Conservation (phyloP, 2,888 invertebrate genomes). For the Metellina segmentata region DNA sequence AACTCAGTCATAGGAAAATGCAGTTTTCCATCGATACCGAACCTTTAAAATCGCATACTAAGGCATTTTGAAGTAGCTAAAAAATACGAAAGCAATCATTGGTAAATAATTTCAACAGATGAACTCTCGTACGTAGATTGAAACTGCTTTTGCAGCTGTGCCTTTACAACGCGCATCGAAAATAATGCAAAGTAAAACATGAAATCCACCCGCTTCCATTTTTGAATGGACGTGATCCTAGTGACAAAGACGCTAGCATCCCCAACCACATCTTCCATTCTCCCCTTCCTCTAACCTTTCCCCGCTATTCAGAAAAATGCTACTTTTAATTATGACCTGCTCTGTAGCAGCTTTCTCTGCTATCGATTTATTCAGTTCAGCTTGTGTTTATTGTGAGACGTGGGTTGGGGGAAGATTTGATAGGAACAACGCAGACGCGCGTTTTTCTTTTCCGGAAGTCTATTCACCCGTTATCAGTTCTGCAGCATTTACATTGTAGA, state of each 20-base stretch:
- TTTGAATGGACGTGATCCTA: neutral
- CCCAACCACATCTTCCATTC: neutral
- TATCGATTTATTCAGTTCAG: neutral
- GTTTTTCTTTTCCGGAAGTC: neutral
- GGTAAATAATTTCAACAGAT: too few relatives aligned
- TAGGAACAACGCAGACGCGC: too few relatives aligned
- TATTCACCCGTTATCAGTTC: neutral
- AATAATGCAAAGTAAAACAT: too few relatives aligned
- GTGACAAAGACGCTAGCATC: neutral
- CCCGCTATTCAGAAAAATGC: neutral
- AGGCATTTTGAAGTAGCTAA: too few relatives aligned
- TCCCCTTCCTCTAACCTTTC: neutral
- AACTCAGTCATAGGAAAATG: too few relatives aligned
- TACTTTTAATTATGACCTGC: slow-evolving; percentile 1
- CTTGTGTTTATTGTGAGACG: neutral
- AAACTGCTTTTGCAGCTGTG: too few relatives aligned
- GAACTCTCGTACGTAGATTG: too few relatives aligned
- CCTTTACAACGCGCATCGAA: too few relatives aligned
- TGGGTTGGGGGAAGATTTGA: neutral
- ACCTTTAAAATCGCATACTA: too few relatives aligned
- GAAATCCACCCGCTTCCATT: neutral
- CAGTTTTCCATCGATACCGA: too few relatives aligned
- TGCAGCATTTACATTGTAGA: neutral
- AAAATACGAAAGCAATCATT: too few relatives aligned
- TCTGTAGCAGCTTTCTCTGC: neutral